These are phyloP conservation scores for Caenorhabditis afra DNA, from an alignment of 2,888 invertebrate genomes.

Conservation along the genomic window DNA sequence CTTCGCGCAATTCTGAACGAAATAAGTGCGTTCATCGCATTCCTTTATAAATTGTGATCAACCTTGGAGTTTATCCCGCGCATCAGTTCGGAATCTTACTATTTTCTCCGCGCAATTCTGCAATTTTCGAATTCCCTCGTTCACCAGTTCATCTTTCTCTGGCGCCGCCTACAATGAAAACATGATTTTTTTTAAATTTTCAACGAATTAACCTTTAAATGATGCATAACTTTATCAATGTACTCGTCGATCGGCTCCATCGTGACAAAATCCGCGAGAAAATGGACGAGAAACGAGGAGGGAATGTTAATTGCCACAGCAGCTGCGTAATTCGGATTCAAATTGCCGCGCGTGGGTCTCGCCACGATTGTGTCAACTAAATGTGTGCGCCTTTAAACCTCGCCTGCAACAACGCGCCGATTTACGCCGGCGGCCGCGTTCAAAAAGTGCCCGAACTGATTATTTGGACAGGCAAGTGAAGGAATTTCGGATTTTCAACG, in stretches of 20 bases:
- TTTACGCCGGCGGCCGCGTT: conserved; percentile 53
- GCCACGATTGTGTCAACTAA: conserved; percentile 22
- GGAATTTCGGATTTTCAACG: conserved; percentile 3
- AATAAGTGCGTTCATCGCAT: no score
- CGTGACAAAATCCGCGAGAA: not conserved
- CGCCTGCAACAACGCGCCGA: conserved; percentile 41
- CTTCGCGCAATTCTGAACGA: conserved; percentile 9
- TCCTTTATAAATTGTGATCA: no score
- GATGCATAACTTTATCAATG: conserved; percentile 15
- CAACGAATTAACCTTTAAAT: conserved; percentile 1
- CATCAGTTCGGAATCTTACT: not conserved
- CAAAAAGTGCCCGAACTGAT: conserved; percentile 49
- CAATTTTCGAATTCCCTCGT: conserved; percentile 26
- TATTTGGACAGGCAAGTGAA: conserved; percentile 19
- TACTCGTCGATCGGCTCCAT: conserved; percentile 35
- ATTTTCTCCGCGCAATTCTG: conserved; percentile 10
- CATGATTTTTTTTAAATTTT: no score
- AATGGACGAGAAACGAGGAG: conserved; percentile 4
- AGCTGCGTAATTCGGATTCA: conserved; percentile 18
- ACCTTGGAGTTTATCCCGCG: conserved; percentile 19
- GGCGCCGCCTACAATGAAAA: conserved; percentile 10
- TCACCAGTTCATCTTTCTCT: conserved; percentile 21
- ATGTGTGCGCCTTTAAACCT: conserved; percentile 46
- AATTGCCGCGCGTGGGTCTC: conserved; percentile 53
- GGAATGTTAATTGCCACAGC: no score